Evolutionary conservation across 2,888 invertebrate genomes (phyloP).

Genomic region (Colletes collaris): DNA sequence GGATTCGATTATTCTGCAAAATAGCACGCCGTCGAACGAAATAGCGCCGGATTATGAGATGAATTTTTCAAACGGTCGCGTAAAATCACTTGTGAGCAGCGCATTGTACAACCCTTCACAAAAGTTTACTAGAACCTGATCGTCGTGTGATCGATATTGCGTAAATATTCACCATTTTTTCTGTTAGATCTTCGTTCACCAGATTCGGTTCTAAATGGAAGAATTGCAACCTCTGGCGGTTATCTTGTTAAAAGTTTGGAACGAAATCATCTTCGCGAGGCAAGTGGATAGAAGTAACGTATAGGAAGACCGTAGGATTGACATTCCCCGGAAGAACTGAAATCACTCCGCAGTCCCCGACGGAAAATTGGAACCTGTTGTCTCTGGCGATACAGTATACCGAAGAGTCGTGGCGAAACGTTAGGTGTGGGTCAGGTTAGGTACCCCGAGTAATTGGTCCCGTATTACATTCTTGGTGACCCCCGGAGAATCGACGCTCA

Average conservation of each 20-base stretch:
- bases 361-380: slow-evolving; percentile 53
- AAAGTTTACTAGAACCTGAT: no score
- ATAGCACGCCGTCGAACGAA: neutral
- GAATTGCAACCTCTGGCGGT: no score
- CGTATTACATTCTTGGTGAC: slow-evolving; percentile 80
- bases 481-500: slow-evolving; percentile 56
- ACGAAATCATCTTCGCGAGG: slow-evolving; percentile 5
- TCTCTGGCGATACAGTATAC: slow-evolving; percentile 36
- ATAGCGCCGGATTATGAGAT: neutral
- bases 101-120: neutral
- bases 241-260: neutral
- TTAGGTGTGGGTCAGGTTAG: slow-evolving; percentile 60
- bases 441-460: slow-evolving; percentile 77
- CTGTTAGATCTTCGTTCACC: no score
- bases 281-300: slow-evolving; percentile 1
- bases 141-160: no score
- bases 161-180: no score
- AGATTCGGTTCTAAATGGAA: no score
- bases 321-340: slow-evolving; percentile 19
- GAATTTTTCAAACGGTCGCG: neutral
- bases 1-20: slow-evolving; percentile 1
- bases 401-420: slow-evolving; percentile 28
- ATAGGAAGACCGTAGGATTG: neutral
- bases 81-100: neutral
- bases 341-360: slow-evolving; percentile 33